Evolutionary conservation across 2,888 invertebrate species (phyloP).

Genomic region (Sialis lutaria): DNA sequence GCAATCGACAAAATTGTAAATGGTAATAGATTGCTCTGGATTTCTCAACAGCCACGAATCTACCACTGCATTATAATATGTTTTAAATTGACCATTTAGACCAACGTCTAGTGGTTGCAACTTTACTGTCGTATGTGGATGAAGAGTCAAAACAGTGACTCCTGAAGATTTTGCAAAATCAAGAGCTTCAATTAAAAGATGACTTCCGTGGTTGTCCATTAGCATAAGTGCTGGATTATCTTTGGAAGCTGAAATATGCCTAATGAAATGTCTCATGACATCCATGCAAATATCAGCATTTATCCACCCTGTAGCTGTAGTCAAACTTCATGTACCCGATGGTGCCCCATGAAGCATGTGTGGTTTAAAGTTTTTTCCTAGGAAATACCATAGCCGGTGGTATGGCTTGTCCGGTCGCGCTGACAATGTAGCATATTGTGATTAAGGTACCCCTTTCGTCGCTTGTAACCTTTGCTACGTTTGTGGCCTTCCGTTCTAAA

Average conservation of each 20-base stretch:
- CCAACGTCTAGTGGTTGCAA: conserved; percentile 24
- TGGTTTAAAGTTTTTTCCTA: too few relatives aligned
- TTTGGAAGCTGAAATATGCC: too few relatives aligned
- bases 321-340: too few relatives aligned
- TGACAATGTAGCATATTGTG: too few relatives aligned
- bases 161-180: conserved; percentile 19
- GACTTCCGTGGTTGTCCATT: conserved; percentile 20
- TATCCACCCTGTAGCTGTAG: too few relatives aligned
- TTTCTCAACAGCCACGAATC: conserved; percentile 20
- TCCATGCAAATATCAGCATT: too few relatives aligned
- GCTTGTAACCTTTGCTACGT: too few relatives aligned
- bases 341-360: background rate
- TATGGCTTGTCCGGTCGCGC: too few relatives aligned
- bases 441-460: too few relatives aligned
- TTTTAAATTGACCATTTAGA: conserved; percentile 21
- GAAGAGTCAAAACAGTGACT: conserved; percentile 21
- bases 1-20: conserved; percentile 19
- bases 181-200: conserved; percentile 13
- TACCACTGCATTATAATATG: conserved; percentile 15
- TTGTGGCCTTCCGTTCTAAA: too few relatives aligned
- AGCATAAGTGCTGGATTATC: conserved; percentile 4
- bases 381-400: too few relatives aligned
- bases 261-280: too few relatives aligned
- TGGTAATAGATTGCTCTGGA: conserved; percentile 21
- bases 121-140: conserved; percentile 23